phyloP scores from a whole-genome alignment of 2,888 invertebrate genomes.

The Zhuqinia jingwanae region DNA sequence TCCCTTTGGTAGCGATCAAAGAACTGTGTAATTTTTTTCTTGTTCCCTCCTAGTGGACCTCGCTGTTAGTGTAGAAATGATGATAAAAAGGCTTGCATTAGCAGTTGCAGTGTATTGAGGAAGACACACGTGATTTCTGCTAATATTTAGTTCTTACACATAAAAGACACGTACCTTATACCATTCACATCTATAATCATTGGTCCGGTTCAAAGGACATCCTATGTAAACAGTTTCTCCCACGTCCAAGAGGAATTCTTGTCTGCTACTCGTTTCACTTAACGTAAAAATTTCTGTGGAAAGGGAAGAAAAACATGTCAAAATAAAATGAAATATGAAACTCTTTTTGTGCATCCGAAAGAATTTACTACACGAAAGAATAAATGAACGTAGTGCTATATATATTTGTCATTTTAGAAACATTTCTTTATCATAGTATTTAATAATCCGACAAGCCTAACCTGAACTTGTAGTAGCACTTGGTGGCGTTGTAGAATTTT shows the following conservation, averaged over 20 bases:
- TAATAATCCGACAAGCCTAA: conserved; percentile 18
- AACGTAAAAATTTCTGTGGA: conserved; percentile 26
- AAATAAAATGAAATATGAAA: too few species aligned
- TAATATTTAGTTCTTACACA: not conserved
- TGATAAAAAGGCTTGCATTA: not conserved
- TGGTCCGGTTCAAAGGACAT: conserved; percentile 71
- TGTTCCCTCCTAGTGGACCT: conserved; percentile 43
- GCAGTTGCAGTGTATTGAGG: not conserved
- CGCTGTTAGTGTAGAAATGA: conserved; percentile 46
- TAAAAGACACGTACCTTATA: conserved; percentile 72
- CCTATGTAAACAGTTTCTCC: conserved; percentile 75
- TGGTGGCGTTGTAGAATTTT: conserved; percentile 2
- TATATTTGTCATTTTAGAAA: too few species aligned
- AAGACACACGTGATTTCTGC: not conserved
- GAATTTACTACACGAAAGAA: too few species aligned
- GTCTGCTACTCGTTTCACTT: conserved; percentile 20
- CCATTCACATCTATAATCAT: conserved; percentile 73
- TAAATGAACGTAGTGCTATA: too few species aligned
- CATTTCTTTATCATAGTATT: not conserved
- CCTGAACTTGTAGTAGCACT: conserved; percentile 44
- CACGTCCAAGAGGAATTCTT: conserved; percentile 54
- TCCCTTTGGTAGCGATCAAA: conserved; percentile 73
- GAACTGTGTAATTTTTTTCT: conserved; percentile 73
- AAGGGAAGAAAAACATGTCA: too few species aligned
- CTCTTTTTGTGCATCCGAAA: too few species aligned